Conservation (phyloP, 2,797 vertebrate genomes). For the Trachurus trachurus region DNA sequence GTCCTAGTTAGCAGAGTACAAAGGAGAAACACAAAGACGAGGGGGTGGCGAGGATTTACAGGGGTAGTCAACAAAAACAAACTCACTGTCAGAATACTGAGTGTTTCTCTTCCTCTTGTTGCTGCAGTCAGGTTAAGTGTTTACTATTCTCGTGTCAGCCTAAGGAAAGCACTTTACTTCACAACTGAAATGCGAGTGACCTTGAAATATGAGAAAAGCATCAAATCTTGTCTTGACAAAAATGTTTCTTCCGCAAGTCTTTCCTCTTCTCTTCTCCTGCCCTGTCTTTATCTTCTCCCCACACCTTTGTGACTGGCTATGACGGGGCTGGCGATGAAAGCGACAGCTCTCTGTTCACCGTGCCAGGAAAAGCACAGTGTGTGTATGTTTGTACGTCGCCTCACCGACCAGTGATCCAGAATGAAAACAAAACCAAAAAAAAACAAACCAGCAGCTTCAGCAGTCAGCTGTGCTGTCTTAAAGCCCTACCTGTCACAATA, state of each 20-base stretch:
- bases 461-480: slow-evolving; percentile 40
- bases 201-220: slow-evolving; percentile 56
- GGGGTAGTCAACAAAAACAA: slow-evolving; percentile 30
- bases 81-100: slow-evolving; percentile 35
- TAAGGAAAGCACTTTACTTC: slow-evolving; percentile 17
- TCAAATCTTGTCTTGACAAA: slow-evolving; percentile 40
- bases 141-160: slow-evolving; percentile 30
- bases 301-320: slow-evolving; percentile 32
- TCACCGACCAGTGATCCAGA: slow-evolving; percentile 32
- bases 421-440: slow-evolving; percentile 5
- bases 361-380: slow-evolving; percentile 30
- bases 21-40: slow-evolving; percentile 36
- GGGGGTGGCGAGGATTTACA: slow-evolving; percentile 38
- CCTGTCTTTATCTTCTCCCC: slow-evolving; percentile 39
- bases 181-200: slow-evolving; percentile 42
- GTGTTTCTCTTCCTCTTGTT: slow-evolving; percentile 22
- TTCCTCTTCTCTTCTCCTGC: slow-evolving; percentile 26
- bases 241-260: slow-evolving; percentile 45
- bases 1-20: slow-evolving; percentile 43
- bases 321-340: slow-evolving; percentile 39
- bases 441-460: slow-evolving; percentile 26
- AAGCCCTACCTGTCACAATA: slow-evolving; percentile 54
- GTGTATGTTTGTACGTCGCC: slow-evolving; percentile 38
- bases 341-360: slow-evolving; percentile 46
- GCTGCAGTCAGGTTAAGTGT: slow-evolving; percentile 28